Base-by-base conservation (phyloP, 2,888 invertebrate genomes). In the Kuschelorhynchus macadamiae region DNA sequence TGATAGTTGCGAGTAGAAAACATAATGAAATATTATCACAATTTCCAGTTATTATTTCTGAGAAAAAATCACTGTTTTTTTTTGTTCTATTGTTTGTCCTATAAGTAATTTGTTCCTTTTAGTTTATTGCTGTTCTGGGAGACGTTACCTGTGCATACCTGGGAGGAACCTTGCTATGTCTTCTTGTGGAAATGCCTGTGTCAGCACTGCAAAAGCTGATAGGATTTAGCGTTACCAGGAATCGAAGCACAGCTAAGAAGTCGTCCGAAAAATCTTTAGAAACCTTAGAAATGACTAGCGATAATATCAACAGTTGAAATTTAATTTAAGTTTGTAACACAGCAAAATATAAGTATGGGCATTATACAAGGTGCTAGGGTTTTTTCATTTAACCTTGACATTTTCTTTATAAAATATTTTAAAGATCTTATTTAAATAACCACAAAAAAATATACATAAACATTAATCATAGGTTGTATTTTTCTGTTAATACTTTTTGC, bases 151-250 rank as follows among this genome's bases (percentile, higher is more conserved):
- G 76, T 9, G 72, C 79, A 4, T 80, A 79, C 59, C 52, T 77
- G 11, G 70, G 70, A 20, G 78, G 78, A n/a, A 57, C 75, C n/a
- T 1, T 78, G 4, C 9, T 81, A 20, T 80, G 77, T 42, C 55
- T 81, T 5, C 50, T 78, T 30, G 75, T 81, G 7, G 81, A 81
- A 72, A 75, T 80, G 75, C 81, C 81, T 1, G 67, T 78, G 5
- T 75, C 77, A 16, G 79, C 80, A n/a, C 16, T 81, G 33, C 80
- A 80, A 63, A 80, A 80, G 67, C 20, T 77, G 32, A 16, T 53
- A 11, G 55, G 55, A 17, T 33, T 42, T 5, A 25, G 20, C 18
- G n/a, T 14, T 11, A 49, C 14, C 9, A n/a, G 12, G 1, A 32
- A 36, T 8, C 21, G 32, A 16, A 50, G 9, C 11, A 32, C 42